Conservation (phyloP, 2,113 vertebrate genomes). For the Otolemur garnettii region DNA sequence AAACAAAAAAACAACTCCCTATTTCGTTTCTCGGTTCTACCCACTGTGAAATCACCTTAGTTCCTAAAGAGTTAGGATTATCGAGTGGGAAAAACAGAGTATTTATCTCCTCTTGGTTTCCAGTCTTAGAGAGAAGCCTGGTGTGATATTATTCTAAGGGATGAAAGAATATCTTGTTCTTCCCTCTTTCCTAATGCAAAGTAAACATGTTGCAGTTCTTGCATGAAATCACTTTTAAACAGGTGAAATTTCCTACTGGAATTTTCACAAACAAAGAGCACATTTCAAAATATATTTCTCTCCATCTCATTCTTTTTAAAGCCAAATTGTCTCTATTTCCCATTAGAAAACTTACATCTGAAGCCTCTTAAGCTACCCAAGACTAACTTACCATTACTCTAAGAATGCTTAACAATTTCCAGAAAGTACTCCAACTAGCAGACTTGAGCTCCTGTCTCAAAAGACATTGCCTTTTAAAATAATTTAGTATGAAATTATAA, state of each 20-base stretch:
- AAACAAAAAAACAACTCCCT: not conserved
- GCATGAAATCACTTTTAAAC: not conserved
- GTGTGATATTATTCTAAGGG: not conserved
- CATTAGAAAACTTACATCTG: not conserved
- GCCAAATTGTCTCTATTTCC: not conserved
- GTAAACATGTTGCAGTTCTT: not conserved
- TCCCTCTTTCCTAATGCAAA: constrained; percentile 1
- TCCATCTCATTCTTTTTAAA: not conserved
- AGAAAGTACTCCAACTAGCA: not conserved
- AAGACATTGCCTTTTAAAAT: not conserved
- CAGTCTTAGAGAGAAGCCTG: not conserved
- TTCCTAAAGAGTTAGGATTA: not conserved
- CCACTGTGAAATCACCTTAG: constrained; percentile 8
- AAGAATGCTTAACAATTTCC: not conserved
- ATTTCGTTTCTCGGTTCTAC: not conserved
- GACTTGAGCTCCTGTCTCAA: not conserved
- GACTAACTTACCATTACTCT: not conserved
- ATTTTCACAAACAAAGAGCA: not conserved
- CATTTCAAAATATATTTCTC: constrained; percentile 50
- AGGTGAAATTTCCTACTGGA: not conserved
- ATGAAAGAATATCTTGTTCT: not conserved
- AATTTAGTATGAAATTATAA: not conserved
- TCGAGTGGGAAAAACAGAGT: not conserved
- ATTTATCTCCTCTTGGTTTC: not conserved
- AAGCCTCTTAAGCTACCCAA: not conserved